These are phyloP conservation scores for Dipodomys ordii DNA, from an alignment of 2,113 vertebrate species.

Conservation along the genomic window DNA sequence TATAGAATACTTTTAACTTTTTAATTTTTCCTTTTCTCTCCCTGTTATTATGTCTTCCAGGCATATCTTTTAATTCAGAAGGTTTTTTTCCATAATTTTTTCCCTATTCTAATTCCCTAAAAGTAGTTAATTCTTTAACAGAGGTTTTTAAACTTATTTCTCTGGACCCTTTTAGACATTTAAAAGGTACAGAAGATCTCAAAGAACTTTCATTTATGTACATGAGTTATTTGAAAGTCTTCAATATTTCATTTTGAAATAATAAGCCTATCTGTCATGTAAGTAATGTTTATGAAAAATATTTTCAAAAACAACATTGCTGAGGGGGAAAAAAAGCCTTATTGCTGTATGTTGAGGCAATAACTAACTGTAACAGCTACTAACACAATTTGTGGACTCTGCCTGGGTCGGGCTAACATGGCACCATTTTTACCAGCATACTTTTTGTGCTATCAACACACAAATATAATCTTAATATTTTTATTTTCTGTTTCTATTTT, in stretches of 20 bases:
- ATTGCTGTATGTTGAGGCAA: background rate
- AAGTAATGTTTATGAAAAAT: slow-evolving; percentile 47
- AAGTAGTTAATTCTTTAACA: slow-evolving; percentile 45
- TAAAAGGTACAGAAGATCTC: slow-evolving; percentile 39
- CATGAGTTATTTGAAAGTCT: background rate
- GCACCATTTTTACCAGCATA: background rate
- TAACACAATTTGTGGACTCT: background rate
- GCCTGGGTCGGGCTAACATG: background rate
- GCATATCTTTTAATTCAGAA: background rate
- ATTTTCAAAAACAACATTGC: background rate
- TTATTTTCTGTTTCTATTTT: background rate
- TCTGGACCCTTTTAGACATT: slow-evolving; percentile 15
- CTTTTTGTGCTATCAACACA: background rate
- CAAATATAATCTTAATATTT: background rate
- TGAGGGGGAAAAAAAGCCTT: background rate
- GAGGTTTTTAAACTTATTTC: slow-evolving; percentile 56
- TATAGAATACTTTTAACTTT: background rate
- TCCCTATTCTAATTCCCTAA: background rate
- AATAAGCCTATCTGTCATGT: background rate
- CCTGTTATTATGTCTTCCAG: slow-evolving; percentile 37
- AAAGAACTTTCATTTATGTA: background rate
- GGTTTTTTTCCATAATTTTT: slow-evolving; percentile 2
- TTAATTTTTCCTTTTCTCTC: background rate
- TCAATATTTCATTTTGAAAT: slow-evolving; percentile 49
- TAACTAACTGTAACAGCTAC: background rate